phyloP scores from a whole-genome alignment of 2,888 invertebrate species.

The Trachelus stipa region DNA sequence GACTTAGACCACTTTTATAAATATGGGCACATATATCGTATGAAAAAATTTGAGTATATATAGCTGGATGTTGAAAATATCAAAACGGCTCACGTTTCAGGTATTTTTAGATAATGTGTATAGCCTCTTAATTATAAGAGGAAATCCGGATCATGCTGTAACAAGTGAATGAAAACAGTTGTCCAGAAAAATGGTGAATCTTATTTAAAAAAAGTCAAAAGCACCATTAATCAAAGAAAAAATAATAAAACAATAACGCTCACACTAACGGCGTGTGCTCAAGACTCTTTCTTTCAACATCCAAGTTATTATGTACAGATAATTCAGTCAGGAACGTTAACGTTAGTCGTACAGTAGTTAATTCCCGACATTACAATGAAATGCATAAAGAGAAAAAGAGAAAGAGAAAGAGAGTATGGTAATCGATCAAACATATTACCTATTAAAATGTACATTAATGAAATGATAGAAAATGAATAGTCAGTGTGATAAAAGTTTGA shows the following conservation, averaged over 20 bases:
- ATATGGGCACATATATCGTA: too few species aligned
- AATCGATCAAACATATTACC: neutral
- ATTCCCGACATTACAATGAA: neutral
- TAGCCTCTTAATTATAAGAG: neutral
- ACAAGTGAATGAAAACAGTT: neutral
- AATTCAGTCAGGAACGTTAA: neutral
- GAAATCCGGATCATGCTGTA: slow-evolving; percentile 1
- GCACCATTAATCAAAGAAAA: neutral
- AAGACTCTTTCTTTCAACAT: slow-evolving; percentile 19
- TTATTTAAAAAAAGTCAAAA: neutral
- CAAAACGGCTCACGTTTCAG: slow-evolving; percentile 18
- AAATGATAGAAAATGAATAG: slow-evolving; percentile 3
- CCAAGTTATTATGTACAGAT: slow-evolving; percentile 14
- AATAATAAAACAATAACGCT: neutral
- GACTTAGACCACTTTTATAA: too few species aligned
- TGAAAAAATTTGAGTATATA: neutral
- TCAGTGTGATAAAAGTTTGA: slow-evolving; percentile 23
- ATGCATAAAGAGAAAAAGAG: neutral
- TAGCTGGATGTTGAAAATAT: slow-evolving; percentile 2
- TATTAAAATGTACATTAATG: neutral
- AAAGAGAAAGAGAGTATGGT: neutral
- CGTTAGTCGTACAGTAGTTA: neutral
- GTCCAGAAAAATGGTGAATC: neutral
- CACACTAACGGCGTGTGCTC: slow-evolving; percentile 11
- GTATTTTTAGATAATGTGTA: slow-evolving; percentile 7